Evolutionary conservation across 1,140 invertebrate species (phyloP), one percentile per base, ranked within the genome.

Genomic region (Coboldia fuscipes): DNA sequence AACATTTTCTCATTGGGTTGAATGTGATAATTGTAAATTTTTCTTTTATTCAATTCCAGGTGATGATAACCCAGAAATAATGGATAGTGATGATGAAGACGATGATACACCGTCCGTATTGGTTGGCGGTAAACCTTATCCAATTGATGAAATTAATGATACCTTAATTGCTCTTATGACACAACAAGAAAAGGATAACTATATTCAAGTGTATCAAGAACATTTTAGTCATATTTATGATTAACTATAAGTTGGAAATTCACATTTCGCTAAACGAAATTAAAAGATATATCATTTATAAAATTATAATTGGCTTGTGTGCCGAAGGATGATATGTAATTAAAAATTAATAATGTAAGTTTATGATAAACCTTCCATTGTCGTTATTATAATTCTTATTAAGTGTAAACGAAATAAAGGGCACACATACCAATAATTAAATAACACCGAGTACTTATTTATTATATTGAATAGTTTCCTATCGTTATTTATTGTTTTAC

Each of bases 131-230:
- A 70, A 70, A 48, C 68, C 68, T 13, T 72, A 92, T 39, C 65
- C 82, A 1, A 47, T 68, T 16, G 62, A 66, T 50, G 75, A 82
- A 42, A 66, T 90, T 3, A 76, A 77, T 42, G 81, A 88, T 50
- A 69, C 75, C 34, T 61, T 90, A 42, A 86, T 94, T 40, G 72
- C 73, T 1, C 70, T 77, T 56, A 96, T 97, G 92, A 85, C 81
- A 10, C 73, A 81, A 4, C 59, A 74, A 14, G 89, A 97, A 54
- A 94, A 92, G 58, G 85, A 92, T 51, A 74, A 77, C 19, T 96
- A 94, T 54, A 93, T 93, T 44, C 76, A 88, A 56, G 67, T 85
- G 8, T 90, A 88, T 51, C 86, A 93, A 57, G 86, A 94, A 52
- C 78, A 86, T 56, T 93, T 89, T 51, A 80, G 77, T 39, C 74